Evolutionary conservation across 1,140 invertebrate genomes (phyloP), one percentile per base, ranked within the genome.

Genomic region (Dendrolimus kikuchii): DNA sequence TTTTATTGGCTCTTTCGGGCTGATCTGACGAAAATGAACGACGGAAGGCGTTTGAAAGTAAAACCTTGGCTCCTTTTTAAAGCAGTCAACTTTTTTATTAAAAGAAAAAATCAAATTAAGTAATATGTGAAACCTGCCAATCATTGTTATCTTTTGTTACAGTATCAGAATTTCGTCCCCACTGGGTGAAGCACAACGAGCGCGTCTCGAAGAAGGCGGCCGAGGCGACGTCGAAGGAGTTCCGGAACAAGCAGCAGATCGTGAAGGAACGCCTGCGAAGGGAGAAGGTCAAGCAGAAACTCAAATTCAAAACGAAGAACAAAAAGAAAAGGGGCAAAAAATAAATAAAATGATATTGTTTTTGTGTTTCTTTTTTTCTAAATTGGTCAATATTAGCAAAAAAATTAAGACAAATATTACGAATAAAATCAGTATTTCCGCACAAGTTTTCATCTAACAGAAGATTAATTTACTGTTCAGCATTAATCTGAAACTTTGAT

Each of bases 121-220:
- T 3, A 23, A 23, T 23, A 3, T 23, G 23, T 23, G 23, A 23
- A 23, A 23, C 23, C 23, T 3, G 23, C 3, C 23, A 23, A 23
- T 23, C 23, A 2, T 9, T 10, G 7, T 41, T 36, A 46, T 51
- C 52, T 9, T 49, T 62, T 60, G 7, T 23, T 7, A 23, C 68
- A 88, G 87, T 66, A 5, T 88, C 86, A 0, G 87, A 88, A 47
- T 88, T 88, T 71, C 78, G 87, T 46, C 87, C 87, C 1, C 79
- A 80, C 57, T 88, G 87, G 87, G 74, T 87, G 63, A 88, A 86
- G 49, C 82, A 88, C 62, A 88, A 87, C 65, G 87, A 88, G 49
- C 71, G 82, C 5, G 55, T 86, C 3, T 71, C 79, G 8, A 79
- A 79, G 61, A 81, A 81, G 62, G 81, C 84, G 43, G 63, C 73